phyloP scores from a whole-genome alignment of 92 coral and sea anemone genomes.

The Pocillopora meandrina region DNA sequence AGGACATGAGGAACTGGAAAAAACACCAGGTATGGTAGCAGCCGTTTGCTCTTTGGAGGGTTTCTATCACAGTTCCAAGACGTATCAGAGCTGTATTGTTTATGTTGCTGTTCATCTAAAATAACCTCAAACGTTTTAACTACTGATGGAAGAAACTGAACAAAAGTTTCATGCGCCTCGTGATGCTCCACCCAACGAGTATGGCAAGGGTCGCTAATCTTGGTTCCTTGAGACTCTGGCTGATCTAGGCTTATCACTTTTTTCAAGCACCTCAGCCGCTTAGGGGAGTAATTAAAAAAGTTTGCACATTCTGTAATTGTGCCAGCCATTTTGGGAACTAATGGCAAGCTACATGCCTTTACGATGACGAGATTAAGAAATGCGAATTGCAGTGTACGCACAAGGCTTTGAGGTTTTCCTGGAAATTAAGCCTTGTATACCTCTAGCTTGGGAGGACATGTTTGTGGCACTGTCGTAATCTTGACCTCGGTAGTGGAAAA shows the following conservation, averaged over 20 bases:
- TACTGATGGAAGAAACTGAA: not conserved
- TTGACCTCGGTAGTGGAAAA: slow-evolving; percentile 46
- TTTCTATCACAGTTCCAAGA: slow-evolving; percentile 47
- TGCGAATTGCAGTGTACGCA: slow-evolving; percentile 42
- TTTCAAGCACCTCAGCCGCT: not conserved
- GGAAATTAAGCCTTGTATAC: slow-evolving; percentile 34
- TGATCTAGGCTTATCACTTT: slow-evolving; percentile 14
- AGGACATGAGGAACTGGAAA: slow-evolving; percentile 29
- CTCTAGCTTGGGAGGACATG: slow-evolving; percentile 50
- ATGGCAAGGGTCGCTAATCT: too few species aligned
- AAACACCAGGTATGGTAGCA: slow-evolving; percentile 33
- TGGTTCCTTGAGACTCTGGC: not conserved
- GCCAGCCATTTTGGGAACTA: slow-evolving; percentile 40
- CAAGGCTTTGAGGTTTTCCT: slow-evolving; percentile 32
- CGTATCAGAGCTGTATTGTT: too few species aligned
- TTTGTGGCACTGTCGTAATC: slow-evolving; percentile 42
- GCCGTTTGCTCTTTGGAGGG: slow-evolving; percentile 21
- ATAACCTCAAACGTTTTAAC: slow-evolving; percentile 2
- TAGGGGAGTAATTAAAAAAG: slow-evolving; percentile 41
- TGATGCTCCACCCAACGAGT: too few species aligned
- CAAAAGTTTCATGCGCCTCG: not conserved
- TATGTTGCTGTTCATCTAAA: not conserved
- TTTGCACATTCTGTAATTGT: slow-evolving; percentile 25
- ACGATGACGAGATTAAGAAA: slow-evolving; percentile 31
- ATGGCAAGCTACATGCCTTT: slow-evolving; percentile 44